phyloP scores from a whole-genome alignment of 2,888 invertebrate genomes.

The Neria commutata region DNA sequence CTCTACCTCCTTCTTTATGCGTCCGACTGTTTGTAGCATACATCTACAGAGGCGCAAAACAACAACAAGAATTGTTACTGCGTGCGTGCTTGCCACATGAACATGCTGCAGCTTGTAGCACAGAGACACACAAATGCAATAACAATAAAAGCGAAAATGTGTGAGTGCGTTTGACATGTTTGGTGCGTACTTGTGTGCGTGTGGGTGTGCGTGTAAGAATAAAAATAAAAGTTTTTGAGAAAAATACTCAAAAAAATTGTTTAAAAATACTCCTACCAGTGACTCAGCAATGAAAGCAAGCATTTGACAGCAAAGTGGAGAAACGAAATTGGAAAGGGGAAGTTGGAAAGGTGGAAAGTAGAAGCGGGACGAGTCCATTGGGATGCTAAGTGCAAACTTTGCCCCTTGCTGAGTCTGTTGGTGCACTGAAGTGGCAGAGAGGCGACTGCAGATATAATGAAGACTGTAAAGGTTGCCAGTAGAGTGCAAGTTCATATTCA shows the following conservation, averaged over 20 bases:
- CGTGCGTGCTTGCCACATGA: too few relatives aligned
- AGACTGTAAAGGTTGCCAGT: too few relatives aligned
- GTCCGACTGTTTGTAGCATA: background rate
- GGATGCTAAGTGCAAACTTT: background rate
- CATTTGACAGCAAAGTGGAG: background rate
- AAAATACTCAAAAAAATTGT: conserved; percentile 24
- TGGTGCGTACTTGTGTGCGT: background rate
- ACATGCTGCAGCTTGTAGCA: too few relatives aligned
- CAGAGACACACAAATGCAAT: background rate
- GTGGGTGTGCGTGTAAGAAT: background rate
- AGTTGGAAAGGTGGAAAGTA: too few relatives aligned
- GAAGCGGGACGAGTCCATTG: too few relatives aligned
- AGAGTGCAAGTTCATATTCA: too few relatives aligned
- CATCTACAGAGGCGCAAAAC: background rate
- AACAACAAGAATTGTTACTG: too few relatives aligned
- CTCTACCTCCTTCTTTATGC: too few relatives aligned
- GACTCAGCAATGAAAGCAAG: conserved; percentile 30
- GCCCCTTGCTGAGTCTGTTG: too few relatives aligned
- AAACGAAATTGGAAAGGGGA: background rate
- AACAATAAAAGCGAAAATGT: background rate
- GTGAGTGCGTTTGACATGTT: conserved; percentile 1
- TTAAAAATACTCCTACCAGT: conserved; percentile 39
- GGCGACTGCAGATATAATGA: too few relatives aligned
- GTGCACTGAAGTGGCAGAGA: too few relatives aligned
- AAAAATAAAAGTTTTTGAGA: background rate